Conservation (phyloP, 2,888 invertebrate genomes). For the Leptarthrus brevirostris region DNA sequence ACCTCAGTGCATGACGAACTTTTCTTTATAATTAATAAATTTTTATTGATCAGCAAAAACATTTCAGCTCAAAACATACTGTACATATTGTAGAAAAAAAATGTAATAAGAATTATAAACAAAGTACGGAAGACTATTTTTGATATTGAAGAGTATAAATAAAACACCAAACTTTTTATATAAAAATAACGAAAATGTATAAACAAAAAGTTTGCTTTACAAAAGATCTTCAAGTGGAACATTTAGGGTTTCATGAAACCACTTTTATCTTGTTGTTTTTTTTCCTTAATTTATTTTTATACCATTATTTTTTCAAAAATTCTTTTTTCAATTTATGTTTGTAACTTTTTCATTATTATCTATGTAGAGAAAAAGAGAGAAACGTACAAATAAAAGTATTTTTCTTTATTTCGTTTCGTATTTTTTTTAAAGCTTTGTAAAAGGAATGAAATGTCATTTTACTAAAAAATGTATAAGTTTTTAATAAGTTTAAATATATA, state of each 20-base stretch:
- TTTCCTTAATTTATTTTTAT: neutral
- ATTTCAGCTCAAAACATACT: neutral
- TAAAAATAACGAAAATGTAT: neutral
- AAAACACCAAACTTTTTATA: slow-evolving; percentile 6
- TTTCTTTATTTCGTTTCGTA: slow-evolving; percentile 15
- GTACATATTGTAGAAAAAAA: slow-evolving; percentile 21
- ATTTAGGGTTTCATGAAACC: slow-evolving; percentile 23
- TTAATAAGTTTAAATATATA: too few species aligned
- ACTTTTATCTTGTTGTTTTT: neutral
- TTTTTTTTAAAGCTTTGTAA: too few species aligned
- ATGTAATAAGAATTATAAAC: neutral
- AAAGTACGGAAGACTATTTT: slow-evolving; percentile 32
- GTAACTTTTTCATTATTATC: slow-evolving; percentile 5
- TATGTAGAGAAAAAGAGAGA: slow-evolving; percentile 7
- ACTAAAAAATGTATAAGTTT: too few species aligned
- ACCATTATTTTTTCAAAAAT: neutral
- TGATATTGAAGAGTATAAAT: slow-evolving; percentile 31
- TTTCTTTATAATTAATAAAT: too few species aligned
- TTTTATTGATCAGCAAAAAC: too few species aligned
- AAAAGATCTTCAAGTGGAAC: neutral
- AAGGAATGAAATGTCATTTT: too few species aligned
- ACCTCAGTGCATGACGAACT: too few species aligned
- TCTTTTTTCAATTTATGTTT: neutral
- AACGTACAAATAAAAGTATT: slow-evolving; percentile 48
- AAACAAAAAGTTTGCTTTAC: neutral